Evolutionary conservation across 2,797 vertebrate genomes (phyloP).

Genomic region (Poeciliopsis paucimaculata): DNA sequence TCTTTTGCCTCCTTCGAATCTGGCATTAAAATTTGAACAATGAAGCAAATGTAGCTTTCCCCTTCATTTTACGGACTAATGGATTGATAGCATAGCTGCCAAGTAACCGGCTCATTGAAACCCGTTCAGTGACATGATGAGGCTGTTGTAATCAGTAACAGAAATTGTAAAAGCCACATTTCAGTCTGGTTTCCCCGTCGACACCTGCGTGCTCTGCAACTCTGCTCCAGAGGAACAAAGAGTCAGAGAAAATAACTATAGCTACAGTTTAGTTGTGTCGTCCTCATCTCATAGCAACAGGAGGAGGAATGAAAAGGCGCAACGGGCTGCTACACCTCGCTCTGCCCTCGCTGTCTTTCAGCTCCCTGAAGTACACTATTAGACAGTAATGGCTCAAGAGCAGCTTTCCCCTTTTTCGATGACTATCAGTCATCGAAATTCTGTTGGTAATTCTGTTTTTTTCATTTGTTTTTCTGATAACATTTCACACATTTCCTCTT

Average conservation of each 20-base stretch:
- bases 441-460: not conserved
- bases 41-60: not conserved
- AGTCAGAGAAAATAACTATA: not conserved
- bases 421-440: too few relatives aligned
- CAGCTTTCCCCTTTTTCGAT: not conserved
- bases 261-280: not conserved
- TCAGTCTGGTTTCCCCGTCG: not conserved
- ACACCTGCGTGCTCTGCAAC: not conserved
- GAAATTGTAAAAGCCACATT: not conserved
- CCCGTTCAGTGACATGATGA: not conserved
- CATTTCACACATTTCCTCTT: not conserved
- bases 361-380: not conserved
- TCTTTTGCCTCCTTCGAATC: not conserved
- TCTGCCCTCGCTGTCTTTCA: constrained; percentile 11
- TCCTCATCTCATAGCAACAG: not conserved
- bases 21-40: not conserved
- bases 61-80: not conserved
- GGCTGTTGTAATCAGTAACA: not conserved
- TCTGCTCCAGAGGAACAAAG: not conserved
- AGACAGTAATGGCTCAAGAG: not conserved
- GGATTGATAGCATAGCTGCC: not conserved
- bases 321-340: not conserved
- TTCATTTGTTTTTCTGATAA: not conserved
- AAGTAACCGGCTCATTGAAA: not conserved
- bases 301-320: constrained; percentile 1